A percentile compares a stretch with the other conserved stretches of the same genome.
These are phyloP conservation scores for Stegana nigrithorax DNA, from an alignment of 2,888 invertebrate genomes.

Conservation along the genomic window DNA sequence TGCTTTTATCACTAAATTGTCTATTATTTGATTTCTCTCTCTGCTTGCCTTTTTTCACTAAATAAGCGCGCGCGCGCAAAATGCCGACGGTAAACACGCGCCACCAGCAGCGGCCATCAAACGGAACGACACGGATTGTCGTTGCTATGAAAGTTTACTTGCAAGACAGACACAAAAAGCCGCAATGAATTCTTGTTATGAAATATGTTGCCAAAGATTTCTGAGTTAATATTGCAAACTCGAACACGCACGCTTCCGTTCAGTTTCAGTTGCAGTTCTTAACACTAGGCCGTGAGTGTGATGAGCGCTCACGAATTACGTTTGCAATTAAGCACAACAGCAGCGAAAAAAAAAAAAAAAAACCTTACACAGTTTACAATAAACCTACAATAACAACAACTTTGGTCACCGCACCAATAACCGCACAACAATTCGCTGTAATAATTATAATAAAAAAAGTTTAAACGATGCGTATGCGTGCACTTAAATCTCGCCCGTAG, in stretches of 20 bases:
- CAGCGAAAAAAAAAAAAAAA: not conserved
- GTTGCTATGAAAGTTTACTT: constrained; percentile 28
- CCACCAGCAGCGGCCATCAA: constrained; percentile 13
- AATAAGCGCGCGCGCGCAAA: not conserved
- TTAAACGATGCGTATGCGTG: not conserved
- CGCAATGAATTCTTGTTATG: too few species aligned
- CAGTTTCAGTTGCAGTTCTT: too few species aligned
- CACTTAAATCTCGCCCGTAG: not conserved
- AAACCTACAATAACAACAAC: not conserved
- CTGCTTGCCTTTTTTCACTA: not conserved
- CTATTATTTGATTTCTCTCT: not conserved
- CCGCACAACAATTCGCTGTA: not conserved
- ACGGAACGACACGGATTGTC: constrained; percentile 24
- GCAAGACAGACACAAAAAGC: too few species aligned
- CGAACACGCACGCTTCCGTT: constrained; percentile 16
- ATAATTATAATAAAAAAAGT: too few species aligned
- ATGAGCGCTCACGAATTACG: constrained; percentile 32
- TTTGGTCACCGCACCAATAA: not conserved
- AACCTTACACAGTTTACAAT: not conserved
- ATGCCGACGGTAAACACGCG: constrained; percentile 21
- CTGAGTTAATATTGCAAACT: not conserved
- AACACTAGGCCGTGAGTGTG: too few species aligned
- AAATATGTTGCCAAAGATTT: constrained; percentile 1
- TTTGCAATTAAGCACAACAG: constrained; percentile 24
- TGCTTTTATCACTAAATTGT: not conserved